phyloP scores from a whole-genome alignment of 2,797 vertebrate genomes.

The Avahi laniger region DNA sequence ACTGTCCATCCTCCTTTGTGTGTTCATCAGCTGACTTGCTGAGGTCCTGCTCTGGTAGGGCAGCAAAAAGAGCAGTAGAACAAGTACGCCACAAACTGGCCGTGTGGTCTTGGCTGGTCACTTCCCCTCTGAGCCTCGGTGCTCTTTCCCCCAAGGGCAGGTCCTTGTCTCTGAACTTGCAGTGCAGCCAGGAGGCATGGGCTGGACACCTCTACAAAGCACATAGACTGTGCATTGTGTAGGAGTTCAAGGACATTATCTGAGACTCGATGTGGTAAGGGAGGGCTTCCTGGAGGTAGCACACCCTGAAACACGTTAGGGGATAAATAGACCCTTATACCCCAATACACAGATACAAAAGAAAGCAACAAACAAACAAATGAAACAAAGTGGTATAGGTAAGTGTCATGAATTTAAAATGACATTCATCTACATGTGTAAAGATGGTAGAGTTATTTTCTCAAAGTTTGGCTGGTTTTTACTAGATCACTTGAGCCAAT shows the following conservation, averaged over 20 bases:
- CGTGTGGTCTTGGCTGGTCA: no score
- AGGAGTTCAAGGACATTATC: neutral
- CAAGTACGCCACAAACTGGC: neutral
- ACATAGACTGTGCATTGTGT: neutral
- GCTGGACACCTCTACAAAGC: neutral
- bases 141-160: neutral
- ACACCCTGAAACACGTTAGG: neutral
- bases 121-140: fast-evolving
- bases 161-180: no score
- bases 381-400: neutral
- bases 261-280: neutral
- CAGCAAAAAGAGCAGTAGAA: no score
- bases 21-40: neutral
- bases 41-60: no score
- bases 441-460: no score
- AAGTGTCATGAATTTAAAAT: no score
- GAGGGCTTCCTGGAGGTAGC: constrained; percentile 2
- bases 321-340: neutral
- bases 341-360: neutral
- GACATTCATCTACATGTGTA: neutral
- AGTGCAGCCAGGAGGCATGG: neutral
- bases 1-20: neutral
- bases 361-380: neutral
- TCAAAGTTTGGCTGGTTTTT: neutral
- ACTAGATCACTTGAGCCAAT: fast-evolving